Conservation (phyloP, 1,140 invertebrate genomes). For the Pantala flavescens region DNA sequence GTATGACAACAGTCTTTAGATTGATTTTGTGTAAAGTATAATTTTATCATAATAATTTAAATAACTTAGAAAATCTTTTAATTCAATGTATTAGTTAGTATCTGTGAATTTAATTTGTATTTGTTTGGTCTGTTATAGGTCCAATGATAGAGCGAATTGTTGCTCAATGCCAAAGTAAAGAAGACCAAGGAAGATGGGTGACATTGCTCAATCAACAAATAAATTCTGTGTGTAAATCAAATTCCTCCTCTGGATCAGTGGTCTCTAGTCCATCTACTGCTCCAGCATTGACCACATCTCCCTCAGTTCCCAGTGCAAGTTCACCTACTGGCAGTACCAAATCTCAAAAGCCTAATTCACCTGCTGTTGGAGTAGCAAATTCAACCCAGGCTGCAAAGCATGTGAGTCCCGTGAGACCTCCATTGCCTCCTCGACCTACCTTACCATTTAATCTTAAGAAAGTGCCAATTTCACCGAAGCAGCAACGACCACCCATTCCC, state of each 20-base stretch:
- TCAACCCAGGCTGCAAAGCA: not conserved
- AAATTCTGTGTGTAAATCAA: not conserved
- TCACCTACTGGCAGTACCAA: not conserved
- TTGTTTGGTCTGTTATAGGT: conserved; percentile 39
- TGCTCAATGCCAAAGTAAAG: conserved; percentile 71
- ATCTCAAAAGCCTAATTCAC: not conserved
- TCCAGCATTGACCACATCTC: not conserved
- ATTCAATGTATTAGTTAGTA: no score
- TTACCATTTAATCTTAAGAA: not conserved
- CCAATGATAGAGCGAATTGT: conserved; percentile 82
- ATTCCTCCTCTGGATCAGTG: not conserved
- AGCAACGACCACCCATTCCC: not conserved
- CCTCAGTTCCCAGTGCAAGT: not conserved
- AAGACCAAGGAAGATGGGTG: conserved; percentile 80
- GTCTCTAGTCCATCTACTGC: not conserved
- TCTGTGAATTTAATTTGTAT: no score
- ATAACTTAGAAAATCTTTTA: no score
- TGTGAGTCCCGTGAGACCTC: not conserved
- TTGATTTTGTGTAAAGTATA: no score
- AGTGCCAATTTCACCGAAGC: not conserved
- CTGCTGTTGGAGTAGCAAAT: not conserved
- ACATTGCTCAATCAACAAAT: conserved; percentile 59
- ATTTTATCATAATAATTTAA: no score
- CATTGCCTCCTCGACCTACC: not conserved
- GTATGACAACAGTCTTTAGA: no score